Conservation (phyloP, 2,113 vertebrate genomes). For the Labeo catla region DNA sequence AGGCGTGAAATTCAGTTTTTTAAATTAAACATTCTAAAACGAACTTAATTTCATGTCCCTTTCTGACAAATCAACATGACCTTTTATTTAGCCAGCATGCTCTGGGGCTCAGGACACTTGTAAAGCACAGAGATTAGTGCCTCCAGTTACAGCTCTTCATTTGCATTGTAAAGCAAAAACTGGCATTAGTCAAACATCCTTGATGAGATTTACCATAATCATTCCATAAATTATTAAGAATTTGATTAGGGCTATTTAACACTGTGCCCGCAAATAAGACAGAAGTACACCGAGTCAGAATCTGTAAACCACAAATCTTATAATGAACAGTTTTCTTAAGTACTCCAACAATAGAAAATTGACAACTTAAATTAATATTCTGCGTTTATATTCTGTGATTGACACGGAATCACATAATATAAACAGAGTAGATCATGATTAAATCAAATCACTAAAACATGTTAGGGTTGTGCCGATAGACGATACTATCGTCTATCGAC, state of each 20-base stretch:
- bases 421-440: not conserved
- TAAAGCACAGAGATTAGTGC: constrained; percentile 24
- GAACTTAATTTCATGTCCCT: not conserved
- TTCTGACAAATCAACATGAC: constrained; percentile 24
- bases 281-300: not conserved
- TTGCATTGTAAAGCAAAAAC: constrained; percentile 40
- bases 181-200: constrained; percentile 32
- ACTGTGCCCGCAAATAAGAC: not conserved
- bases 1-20: not conserved
- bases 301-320: not conserved
- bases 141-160: constrained; percentile 18
- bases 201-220: constrained; percentile 33
- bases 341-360: not conserved
- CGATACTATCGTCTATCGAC: too few species aligned
- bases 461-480: too few species aligned
- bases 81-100: constrained; percentile 22
- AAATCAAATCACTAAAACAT: not conserved
- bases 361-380: not conserved
- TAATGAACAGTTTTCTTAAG: not conserved
- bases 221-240: constrained; percentile 23
- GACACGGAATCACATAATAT: too few species aligned
- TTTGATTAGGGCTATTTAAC: not conserved
- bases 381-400: not conserved
- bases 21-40: not conserved
- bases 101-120: constrained; percentile 15